Evolutionary conservation across 2,888 invertebrate genomes (phyloP), one percentile per base, ranked within the genome.

Genomic region (Catocala sponsa): DNA sequence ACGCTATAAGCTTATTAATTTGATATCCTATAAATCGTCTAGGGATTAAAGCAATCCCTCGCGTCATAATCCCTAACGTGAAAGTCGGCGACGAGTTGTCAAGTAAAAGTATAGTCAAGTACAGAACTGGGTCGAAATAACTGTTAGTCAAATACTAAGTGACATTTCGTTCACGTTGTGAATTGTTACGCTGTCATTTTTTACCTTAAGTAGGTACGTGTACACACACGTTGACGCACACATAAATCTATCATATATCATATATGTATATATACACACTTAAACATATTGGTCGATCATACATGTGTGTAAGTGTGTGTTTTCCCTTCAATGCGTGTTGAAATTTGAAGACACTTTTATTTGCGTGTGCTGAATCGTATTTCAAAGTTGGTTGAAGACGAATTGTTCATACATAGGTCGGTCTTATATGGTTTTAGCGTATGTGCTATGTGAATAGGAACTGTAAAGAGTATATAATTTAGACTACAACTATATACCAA

Each of bases 1-100:
- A 38, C 9, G 9, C 35, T 38, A 25, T 38, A 38, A 38, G 35
- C 35, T 38, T 57, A 63, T 72, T 53, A 70, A 59, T 58, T 57
- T 61, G 57, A 70, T 63, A 65, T 69, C 33, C 56, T 60, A 70
- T 68, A 59, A 74, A 68, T 70, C 65, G 70, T 67, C 63, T 49
- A 62, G 65, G 77, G 74, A 74, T 76, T 74, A 74, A 41, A 58
- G 54, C 59, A 70, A 73, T 76, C 67, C 55, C 70, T 48, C n/a
- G 13, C 41, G 32, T 41, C 41, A 13, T 51, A 60, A 46, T 50
- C 55, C 52, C 15, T 32, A 42, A 43, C 13, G 55, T 51, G 60
- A 60, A 60, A 60, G 60, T 60, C 10, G 1, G n/a, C 35, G 49
- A 50, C 50, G 38, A 11, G 2, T 13, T 54, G 54, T 55, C 60